These are phyloP conservation scores for Drosophila elegans DNA, from an alignment of 1,140 invertebrate species.

Conservation along the genomic window DNA sequence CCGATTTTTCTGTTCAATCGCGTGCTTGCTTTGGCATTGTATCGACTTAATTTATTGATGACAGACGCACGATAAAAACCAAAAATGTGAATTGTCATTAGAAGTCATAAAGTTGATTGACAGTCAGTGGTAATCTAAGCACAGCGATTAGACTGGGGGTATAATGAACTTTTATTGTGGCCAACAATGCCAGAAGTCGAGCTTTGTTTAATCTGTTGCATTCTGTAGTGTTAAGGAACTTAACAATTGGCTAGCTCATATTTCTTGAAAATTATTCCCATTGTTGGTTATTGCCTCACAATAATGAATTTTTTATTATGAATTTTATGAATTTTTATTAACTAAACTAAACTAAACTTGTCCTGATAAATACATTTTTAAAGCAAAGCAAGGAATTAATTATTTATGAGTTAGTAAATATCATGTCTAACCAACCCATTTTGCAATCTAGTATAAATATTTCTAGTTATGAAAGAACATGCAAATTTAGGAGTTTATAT, in stretches of 20 bases:
- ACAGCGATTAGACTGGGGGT: slow-evolving; percentile 54
- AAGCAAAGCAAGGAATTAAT: too few relatives aligned
- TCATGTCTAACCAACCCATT: too few relatives aligned
- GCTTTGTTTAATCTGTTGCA: slow-evolving; percentile 33
- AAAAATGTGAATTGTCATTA: slow-evolving; percentile 81
- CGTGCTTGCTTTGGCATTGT: slow-evolving; percentile 71
- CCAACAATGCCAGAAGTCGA: slow-evolving; percentile 1
- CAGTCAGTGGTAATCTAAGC: slow-evolving; percentile 42
- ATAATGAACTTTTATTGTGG: slow-evolving; percentile 59
- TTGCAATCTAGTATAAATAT: too few relatives aligned
- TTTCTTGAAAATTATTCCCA: too few relatives aligned
- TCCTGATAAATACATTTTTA: too few relatives aligned
- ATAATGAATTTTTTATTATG: background rate
- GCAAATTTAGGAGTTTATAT: too few relatives aligned
- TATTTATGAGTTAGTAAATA: too few relatives aligned
- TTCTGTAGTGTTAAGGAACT: background rate
- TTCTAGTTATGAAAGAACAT: too few relatives aligned
- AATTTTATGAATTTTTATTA: too few relatives aligned
- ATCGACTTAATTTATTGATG: slow-evolving; percentile 84
- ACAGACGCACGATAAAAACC: slow-evolving; percentile 80
- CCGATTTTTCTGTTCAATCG: slow-evolving; percentile 71
- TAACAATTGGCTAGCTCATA: too few relatives aligned
- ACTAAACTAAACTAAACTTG: too few relatives aligned
- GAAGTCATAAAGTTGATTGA: slow-evolving; percentile 80
- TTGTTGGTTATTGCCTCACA: background rate